Evolutionary conservation across 2,797 vertebrate genomes (phyloP), one percentile per base, ranked within the genome.

Genomic region (Discoglossus pictus): DNA sequence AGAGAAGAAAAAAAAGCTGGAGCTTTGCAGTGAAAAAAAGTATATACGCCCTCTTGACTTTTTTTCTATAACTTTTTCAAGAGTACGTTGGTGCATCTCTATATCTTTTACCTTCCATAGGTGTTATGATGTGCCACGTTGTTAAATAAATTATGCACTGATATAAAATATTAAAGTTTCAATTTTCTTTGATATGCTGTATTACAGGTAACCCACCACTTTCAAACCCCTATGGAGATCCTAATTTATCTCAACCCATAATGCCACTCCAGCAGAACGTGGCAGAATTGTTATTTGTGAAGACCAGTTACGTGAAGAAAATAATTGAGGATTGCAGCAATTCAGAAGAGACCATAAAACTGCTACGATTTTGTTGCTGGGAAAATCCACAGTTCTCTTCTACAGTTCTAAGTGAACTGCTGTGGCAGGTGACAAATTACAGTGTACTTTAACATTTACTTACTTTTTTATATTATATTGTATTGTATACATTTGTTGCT

Each of bases 251-350:
- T 1, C 87, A 95, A 35, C 93, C 97, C 51, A 97, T 99, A 84
- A 98, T 99, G 94, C 91, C 93, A 69, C 90, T 99, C 82, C 97
- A 99, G 85, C 97, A 98, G 84, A 90, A 97, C 48, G 96, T 99
- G 79, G 94, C 93, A 40, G 97, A 99, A 79, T 96, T 98, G 81
- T 86, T 99, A 80, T 98, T 99, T 84, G 97, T 98, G 75, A 93
- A 97, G 86, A 98, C 97, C 74, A 98, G 96, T 86, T 99, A 99
- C 0, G 97, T 99, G 78, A 99, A 99, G 88, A 99, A 99, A 90
- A 98, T 99, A 65, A 98, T 98, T 59, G 97, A 99, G 84, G 97
- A 99, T 76, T 99, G 97, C 85, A 99, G 96, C 88, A 99, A 98
- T 87, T 98, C 97, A 0, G 97, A 99, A 76, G 97, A 99, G 84